Conservation (phyloP, 2,797 vertebrate genomes). For the Chromobotia macracanthus region DNA sequence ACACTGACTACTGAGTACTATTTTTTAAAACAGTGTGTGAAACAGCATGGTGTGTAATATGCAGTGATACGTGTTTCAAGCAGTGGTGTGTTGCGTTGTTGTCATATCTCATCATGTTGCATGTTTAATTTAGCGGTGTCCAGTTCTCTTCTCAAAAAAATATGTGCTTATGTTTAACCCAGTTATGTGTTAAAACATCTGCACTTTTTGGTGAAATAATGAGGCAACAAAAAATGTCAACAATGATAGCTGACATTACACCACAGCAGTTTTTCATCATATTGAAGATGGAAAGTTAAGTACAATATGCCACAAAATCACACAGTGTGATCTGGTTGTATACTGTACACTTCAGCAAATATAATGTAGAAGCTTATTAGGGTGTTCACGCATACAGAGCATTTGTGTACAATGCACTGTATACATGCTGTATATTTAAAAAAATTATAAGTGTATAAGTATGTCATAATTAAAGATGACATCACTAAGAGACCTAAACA, state of each 20-base stretch:
- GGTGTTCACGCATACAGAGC: too few species aligned
- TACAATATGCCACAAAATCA: too few species aligned
- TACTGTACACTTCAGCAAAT: too few species aligned
- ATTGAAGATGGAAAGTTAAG: neutral
- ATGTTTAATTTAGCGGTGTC: neutral
- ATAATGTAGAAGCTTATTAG: too few species aligned
- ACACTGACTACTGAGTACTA: neutral
- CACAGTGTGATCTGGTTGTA: too few species aligned
- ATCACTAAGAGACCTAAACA: too few species aligned
- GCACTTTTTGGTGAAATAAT: neutral
- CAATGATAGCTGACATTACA: neutral
- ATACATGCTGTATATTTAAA: neutral
- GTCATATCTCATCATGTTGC: conserved; percentile 8
- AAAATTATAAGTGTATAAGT: too few species aligned
- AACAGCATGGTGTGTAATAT: neutral
- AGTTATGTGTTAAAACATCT: neutral
- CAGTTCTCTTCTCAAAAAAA: neutral
- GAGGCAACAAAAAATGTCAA: neutral
- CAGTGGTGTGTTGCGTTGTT: too few species aligned
- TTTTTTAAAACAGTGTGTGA: neutral
- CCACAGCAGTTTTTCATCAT: neutral
- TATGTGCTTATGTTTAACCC: neutral
- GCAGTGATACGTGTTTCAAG: neutral
- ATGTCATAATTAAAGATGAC: too few species aligned
- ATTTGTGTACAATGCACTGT: too few species aligned